Evolutionary conservation across 1,140 invertebrate species (phyloP).

Genomic region (Colletes gigas): DNA sequence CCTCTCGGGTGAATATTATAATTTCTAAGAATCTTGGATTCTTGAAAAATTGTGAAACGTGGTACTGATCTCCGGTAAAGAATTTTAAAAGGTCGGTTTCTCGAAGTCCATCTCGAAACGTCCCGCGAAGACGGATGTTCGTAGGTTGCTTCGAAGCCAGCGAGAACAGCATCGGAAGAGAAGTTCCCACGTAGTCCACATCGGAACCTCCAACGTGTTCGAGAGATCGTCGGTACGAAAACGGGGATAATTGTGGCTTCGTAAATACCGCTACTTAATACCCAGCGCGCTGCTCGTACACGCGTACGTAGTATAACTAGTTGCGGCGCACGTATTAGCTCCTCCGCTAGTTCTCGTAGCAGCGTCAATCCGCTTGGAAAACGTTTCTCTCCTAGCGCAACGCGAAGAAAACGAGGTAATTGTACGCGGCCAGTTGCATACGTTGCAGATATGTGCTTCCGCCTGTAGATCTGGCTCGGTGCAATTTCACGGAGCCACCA

Average conservation of each 20-base stretch:
- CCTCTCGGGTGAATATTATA: too few species aligned
- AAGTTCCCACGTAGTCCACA: slow-evolving; percentile 60
- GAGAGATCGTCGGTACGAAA: slow-evolving; percentile 65
- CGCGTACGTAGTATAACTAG: slow-evolving; percentile 41
- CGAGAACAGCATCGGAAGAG: slow-evolving; percentile 7
- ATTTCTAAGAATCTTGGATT: too few species aligned
- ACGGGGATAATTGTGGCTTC: slow-evolving; percentile 69
- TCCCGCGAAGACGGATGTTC: background rate
- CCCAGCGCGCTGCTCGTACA: slow-evolving; percentile 51
- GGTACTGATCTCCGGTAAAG: too few species aligned
- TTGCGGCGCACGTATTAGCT: slow-evolving; percentile 46
- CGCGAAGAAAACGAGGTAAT: slow-evolving; percentile 61
- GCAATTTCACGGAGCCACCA: slow-evolving; percentile 54
- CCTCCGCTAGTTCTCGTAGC: slow-evolving; percentile 50
- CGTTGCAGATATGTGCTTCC: slow-evolving; percentile 54
- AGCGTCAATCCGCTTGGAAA: slow-evolving; percentile 61
- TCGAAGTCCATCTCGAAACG: background rate
- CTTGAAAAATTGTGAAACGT: too few species aligned
- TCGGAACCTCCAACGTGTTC: slow-evolving; percentile 31
- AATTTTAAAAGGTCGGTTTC: too few species aligned
- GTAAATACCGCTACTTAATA: slow-evolving; percentile 72
- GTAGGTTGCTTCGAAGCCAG: background rate
- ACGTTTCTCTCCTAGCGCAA: slow-evolving; percentile 46
- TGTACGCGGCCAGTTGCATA: slow-evolving; percentile 58
- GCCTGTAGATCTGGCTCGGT: slow-evolving; percentile 50